Evolutionary conservation across 1,140 invertebrate species (phyloP), one percentile per base, ranked within the genome.

Genomic region (Tribolium castaneum): DNA sequence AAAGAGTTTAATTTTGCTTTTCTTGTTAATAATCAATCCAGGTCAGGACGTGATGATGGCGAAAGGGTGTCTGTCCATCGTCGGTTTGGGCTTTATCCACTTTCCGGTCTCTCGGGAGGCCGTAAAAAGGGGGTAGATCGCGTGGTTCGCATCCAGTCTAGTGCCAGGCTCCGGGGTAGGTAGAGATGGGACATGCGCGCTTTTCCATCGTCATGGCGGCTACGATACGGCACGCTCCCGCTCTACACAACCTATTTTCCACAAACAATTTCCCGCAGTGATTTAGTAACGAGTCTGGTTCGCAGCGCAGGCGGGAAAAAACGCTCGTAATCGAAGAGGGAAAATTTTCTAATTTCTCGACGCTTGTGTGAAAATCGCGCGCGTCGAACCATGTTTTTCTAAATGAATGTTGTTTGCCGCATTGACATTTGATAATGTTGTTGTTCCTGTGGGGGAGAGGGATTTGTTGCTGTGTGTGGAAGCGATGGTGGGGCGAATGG

Each of bases 151-250:
- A 70, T 70, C 25, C 30, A 30, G 51, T 76, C 66, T 51, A 66
- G 75, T 76, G 66, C 75, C 75, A 76, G 75, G 75, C 66, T 76
- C 75, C 75, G 54, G 76, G 76, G 76, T 77, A 77, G 76, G 76
- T 77, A 56, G 70, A 70, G 70, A 72, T 70, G 51, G 59, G 54
- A 77, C 72, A 54, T 81, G 77, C 80, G 78, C 76, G 76, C 52
- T 52, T 54, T 22, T 52, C 34, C 39, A 59, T 70, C 75, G 79
- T 82, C 75, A 82, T 82, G 80, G 80, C 80, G 71, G 80, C 76
- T 70, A 52, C 77, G 73, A 80, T 80, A 80, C 70, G 77, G 74
- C 77, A 80, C 80, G 80, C 77, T 79, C 34, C 70, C 49, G 30
- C 59, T 66, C 54, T 59, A 59, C 54, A 66, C 74, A 59, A 70